Conservation (phyloP, 2,888 invertebrate genomes). For the Drosophila recens region DNA sequence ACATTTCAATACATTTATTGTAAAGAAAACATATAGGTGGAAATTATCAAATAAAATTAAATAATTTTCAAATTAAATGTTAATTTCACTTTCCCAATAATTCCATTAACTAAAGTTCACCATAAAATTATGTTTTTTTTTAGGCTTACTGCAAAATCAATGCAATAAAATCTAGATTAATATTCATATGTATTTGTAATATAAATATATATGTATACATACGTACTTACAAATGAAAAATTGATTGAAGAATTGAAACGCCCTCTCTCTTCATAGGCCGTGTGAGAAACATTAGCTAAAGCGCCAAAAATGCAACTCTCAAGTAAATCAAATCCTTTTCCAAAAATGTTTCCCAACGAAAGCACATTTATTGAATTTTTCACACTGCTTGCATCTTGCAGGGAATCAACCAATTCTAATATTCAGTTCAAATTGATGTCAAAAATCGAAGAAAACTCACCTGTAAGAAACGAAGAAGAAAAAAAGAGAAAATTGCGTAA, state of each 20-base stretch:
- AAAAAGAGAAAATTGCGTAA: conserved; percentile 12
- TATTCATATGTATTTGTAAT: background rate
- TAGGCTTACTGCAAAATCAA: background rate
- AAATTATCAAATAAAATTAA: too few species aligned
- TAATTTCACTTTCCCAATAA: background rate
- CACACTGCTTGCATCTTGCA: background rate
- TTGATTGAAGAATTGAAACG: background rate
- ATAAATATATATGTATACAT: too few species aligned
- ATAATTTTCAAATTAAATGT: too few species aligned
- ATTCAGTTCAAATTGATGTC: too few species aligned
- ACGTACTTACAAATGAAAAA: background rate
- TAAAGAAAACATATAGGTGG: too few species aligned
- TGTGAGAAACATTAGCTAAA: background rate
- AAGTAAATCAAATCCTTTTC: background rate
- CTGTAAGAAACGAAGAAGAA: conserved; percentile 46
- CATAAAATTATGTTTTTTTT: background rate
- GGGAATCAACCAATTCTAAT: background rate
- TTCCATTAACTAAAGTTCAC: background rate
- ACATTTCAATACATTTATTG: too few species aligned
- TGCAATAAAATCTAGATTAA: background rate
- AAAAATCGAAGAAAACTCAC: conserved; percentile 44
- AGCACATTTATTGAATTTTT: conserved; percentile 3
- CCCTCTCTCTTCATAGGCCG: background rate
- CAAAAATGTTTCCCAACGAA: background rate
- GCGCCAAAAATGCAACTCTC: background rate